Evolutionary conservation across 2,888 invertebrate genomes (phyloP).

Genomic region (Aphodius sticticus): DNA sequence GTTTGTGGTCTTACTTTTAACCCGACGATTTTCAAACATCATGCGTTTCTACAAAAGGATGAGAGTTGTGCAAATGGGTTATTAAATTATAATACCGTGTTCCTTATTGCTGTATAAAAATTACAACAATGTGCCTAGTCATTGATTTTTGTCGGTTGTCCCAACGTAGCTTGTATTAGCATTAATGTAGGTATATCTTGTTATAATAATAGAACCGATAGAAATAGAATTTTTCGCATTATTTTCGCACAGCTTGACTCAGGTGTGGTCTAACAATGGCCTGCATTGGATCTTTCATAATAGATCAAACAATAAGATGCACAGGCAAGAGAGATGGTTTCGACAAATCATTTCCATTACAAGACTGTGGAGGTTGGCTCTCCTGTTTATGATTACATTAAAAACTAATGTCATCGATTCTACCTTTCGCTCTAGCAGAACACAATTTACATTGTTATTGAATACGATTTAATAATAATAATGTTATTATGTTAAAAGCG

Average conservation of each 20-base stretch:
- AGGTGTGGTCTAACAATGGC: slow-evolving; percentile 35
- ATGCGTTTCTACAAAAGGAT: neutral
- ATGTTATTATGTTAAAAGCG: too few species aligned
- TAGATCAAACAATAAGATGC: slow-evolving; percentile 35
- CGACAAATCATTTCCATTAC: slow-evolving; percentile 30
- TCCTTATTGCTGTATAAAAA: neutral
- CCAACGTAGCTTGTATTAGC: slow-evolving; percentile 18
- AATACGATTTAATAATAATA: neutral
- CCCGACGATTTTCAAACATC: too few species aligned
- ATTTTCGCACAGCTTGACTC: slow-evolving; percentile 36
- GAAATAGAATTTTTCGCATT: slow-evolving; percentile 33
- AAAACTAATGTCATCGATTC: neutral
- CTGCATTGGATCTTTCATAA: slow-evolving; percentile 33
- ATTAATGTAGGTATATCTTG: slow-evolving; percentile 31
- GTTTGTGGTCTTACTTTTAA: too few species aligned
- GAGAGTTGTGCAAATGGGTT: neutral
- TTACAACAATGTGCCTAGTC: slow-evolving; percentile 16
- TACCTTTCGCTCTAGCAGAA: neutral
- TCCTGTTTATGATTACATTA: neutral
- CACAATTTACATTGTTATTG: neutral
- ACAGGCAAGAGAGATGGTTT: slow-evolving; percentile 9
- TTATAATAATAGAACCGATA: slow-evolving; percentile 30
- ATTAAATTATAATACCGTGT: neutral
- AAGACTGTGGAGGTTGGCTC: neutral
- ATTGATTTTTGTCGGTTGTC: slow-evolving; percentile 13